phyloP scores from a whole-genome alignment of 2,888 invertebrate species.

The Himalopsyche tibetana region DNA sequence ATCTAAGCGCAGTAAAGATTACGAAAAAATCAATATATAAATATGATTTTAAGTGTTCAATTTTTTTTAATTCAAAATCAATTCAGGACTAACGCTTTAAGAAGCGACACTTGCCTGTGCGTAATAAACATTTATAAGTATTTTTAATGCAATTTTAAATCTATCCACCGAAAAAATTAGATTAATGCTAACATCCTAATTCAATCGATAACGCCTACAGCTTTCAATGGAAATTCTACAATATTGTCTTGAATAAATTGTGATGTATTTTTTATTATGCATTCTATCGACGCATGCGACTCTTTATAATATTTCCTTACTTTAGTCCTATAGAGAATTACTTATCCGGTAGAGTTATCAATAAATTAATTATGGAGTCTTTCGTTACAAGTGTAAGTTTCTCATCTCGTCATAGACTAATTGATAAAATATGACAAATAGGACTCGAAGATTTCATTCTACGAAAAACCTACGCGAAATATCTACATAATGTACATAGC shows the following conservation, averaged over 20 bases:
- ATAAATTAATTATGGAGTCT: slow-evolving; percentile 38
- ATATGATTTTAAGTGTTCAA: too few species aligned
- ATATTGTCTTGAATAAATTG: slow-evolving; percentile 43
- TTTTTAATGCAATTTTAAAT: slow-evolving; percentile 41
- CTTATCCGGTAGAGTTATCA: slow-evolving; percentile 9
- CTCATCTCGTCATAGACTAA: neutral
- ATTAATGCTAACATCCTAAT: slow-evolving; percentile 1
- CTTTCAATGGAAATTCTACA: slow-evolving; percentile 41
- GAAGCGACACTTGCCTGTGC: neutral
- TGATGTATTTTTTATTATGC: slow-evolving; percentile 7
- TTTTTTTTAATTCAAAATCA: too few species aligned
- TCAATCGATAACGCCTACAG: slow-evolving; percentile 23
- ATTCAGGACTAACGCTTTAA: too few species aligned
- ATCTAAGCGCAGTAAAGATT: too few species aligned
- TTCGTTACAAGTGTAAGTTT: slow-evolving; percentile 40
- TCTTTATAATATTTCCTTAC: neutral
- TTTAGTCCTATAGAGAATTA: slow-evolving; percentile 8
- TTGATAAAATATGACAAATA: slow-evolving; percentile 27
- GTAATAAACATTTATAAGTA: slow-evolving; percentile 23
- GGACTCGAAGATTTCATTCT: neutral
- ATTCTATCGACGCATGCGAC: slow-evolving; percentile 7
- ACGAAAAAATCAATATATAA: too few species aligned
- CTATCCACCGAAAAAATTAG: slow-evolving; percentile 31
- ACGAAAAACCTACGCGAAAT: slow-evolving; percentile 24
- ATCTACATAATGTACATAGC: slow-evolving; percentile 32